These are phyloP conservation scores for Meliscaeva auricollis DNA, from an alignment of 2,888 invertebrate species.

Conservation along the genomic window DNA sequence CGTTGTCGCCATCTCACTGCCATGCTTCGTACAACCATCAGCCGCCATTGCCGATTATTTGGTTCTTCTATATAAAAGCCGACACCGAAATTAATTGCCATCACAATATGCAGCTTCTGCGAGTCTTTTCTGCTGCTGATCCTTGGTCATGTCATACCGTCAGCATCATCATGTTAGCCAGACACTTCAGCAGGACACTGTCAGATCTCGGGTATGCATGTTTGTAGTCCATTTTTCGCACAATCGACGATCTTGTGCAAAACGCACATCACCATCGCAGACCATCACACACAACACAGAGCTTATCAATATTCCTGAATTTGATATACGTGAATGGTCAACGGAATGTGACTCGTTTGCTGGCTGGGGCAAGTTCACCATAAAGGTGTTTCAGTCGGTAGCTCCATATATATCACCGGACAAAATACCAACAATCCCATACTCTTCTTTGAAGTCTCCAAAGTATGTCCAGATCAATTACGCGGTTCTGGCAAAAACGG, in stretches of 20 bases:
- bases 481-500: constrained; percentile 67
- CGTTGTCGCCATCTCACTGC: too few relatives aligned
- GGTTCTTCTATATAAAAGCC: constrained; percentile 63
- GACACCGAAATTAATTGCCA: constrained; percentile 74
- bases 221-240: constrained; percentile 64
- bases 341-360: constrained; percentile 77
- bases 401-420: constrained; percentile 76
- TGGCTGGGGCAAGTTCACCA: constrained; percentile 56
- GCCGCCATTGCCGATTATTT: constrained; percentile 36
- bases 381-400: constrained; percentile 72
- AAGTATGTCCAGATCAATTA: constrained; percentile 76
- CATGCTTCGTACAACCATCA: not conserved
- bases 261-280: constrained; percentile 13
- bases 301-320: constrained; percentile 76
- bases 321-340: constrained; percentile 76
- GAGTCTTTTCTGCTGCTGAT: constrained; percentile 40
- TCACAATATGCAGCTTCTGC: constrained; percentile 71
- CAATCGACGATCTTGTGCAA: constrained; percentile 51
- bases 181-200: constrained; percentile 70
- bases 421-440: constrained; percentile 76
- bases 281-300: constrained; percentile 16
- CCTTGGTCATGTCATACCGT: constrained; percentile 65
- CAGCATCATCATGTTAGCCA: constrained; percentile 69
- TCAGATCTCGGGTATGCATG: constrained; percentile 42
- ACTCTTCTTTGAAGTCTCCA: constrained; percentile 72